Base-by-base conservation (phyloP, 2,888 invertebrate genomes). In the Blera fallax region DNA sequence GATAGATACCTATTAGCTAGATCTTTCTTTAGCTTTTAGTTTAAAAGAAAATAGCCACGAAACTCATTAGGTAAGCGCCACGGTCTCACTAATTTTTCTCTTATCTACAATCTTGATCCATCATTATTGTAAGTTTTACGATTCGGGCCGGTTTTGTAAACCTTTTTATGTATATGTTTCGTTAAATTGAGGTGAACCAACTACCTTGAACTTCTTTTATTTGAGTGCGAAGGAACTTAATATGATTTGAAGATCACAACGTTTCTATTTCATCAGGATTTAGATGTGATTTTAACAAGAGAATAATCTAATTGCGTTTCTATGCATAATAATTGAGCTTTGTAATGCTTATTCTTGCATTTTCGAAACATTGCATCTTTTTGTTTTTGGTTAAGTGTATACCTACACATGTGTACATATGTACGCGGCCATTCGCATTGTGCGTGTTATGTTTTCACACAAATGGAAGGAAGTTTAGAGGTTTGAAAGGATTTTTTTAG, bases 191-290 rank as follows among this genome's bases (percentile, higher is more conserved):
- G 60, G 60, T 62, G 24, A 62, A 43, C n/a, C 60, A 62, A 62
- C 62, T 27, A 27, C 43, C 62, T 62, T 62, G 62, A 43, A 62
- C 45, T 62, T 45, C 60, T 62, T 62, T 37, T 5, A 43, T 14
- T 7, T 34, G 37, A 60, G 60, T 60, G 60, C 60, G 8, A 14
- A 14, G 14, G 40, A 14, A 40, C 40, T 40, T 14, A 14, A 14
- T 24, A 4, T 24, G 24, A 14, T 14, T 29, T 27, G 40, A 27
- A 58, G 10, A 2, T n/a, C 4, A n/a, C 16, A 24, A 34, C 11
- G 34, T 16, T 34, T 56, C 56, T 18, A 34, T 40, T 21, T 29
- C 14, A 6, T n/a, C 45, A 18, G 8, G 7, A 45, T 18, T 37
- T 11, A 37, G 58, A 37, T 58, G 14, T 24, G 37, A 21, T 40